A percentile compares a stretch with the other conserved stretches of the same genome.
Evolutionary conservation across 53 echinoderm and acorn worm species (phyloP).

Genomic region (Echinometra lucunter): DNA sequence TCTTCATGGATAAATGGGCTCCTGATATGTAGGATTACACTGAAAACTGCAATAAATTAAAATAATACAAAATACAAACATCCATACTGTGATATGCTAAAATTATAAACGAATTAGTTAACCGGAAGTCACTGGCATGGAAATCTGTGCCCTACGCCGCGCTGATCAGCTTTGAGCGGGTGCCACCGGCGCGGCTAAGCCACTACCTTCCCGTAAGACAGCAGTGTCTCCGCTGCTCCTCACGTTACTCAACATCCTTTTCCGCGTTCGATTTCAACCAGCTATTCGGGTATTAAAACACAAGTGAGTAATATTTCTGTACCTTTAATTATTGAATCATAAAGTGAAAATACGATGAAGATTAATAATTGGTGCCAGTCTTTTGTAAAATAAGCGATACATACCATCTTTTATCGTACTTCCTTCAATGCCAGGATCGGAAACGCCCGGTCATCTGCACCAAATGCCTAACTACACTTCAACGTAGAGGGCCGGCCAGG

Average conservation of each 20-base stretch:
- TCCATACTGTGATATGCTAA: neutral
- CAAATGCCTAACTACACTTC: neutral
- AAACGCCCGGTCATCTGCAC: conserved; percentile 63
- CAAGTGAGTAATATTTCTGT: neutral
- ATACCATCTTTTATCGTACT: conserved; percentile 53
- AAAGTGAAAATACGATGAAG: neutral
- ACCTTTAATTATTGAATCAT: neutral
- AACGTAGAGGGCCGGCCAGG: conserved; percentile 23
- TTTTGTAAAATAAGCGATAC: neutral
- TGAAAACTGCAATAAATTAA: too few relatives aligned
- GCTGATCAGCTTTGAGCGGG: neutral
- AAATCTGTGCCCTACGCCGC: neutral
- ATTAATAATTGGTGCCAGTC: neutral
- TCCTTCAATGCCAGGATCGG: conserved; percentile 44
- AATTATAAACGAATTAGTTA: neutral
- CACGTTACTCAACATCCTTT: conserved; percentile 13
- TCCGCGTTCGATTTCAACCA: conserved; percentile 32
- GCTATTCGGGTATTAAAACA: neutral
- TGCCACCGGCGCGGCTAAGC: neutral
- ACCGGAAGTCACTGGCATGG: conserved; percentile 19
- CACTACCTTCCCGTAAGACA: conserved; percentile 9
- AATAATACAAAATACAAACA: neutral
- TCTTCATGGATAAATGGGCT: too few relatives aligned
- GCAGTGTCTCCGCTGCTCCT: neutral
- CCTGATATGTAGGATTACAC: too few relatives aligned